Evolutionary conservation across 1,140 invertebrate species (phyloP).

Genomic region (Drosophila kikkawai): DNA sequence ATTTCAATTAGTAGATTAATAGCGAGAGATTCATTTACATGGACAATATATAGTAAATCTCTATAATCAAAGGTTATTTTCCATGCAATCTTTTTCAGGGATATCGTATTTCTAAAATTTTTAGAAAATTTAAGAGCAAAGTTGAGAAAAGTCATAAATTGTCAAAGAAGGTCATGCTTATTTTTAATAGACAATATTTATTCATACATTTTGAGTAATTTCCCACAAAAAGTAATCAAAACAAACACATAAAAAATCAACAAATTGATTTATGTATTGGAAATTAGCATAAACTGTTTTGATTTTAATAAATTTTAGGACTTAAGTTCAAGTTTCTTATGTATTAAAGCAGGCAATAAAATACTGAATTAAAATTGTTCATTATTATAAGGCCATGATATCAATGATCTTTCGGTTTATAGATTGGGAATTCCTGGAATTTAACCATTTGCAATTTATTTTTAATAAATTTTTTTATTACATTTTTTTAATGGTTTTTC

Average conservation of each 20-base stretch:
- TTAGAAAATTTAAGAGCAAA: neutral
- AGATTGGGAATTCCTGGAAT: conserved; percentile 1
- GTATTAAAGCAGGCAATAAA: neutral
- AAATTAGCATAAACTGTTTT: neutral
- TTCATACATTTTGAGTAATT: neutral
- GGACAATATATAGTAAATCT: too few species aligned
- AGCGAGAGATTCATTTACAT: too few species aligned
- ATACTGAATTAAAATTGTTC: neutral
- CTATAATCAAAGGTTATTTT: neutral
- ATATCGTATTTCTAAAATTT: neutral
- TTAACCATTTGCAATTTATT: neutral
- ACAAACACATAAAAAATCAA: neutral
- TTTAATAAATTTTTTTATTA: neutral
- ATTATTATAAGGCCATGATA: neutral
- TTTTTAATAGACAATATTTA: neutral
- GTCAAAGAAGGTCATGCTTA: neutral
- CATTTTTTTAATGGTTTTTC: neutral
- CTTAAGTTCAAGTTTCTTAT: neutral
- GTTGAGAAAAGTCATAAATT: neutral
- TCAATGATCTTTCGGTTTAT: neutral
- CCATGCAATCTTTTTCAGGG: neutral
- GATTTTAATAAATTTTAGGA: neutral
- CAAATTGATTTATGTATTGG: neutral
- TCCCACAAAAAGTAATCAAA: neutral
- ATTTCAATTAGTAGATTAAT: neutral